phyloP scores from a whole-genome alignment of 1,140 invertebrate genomes.

The Diplogasteroides magnus region DNA sequence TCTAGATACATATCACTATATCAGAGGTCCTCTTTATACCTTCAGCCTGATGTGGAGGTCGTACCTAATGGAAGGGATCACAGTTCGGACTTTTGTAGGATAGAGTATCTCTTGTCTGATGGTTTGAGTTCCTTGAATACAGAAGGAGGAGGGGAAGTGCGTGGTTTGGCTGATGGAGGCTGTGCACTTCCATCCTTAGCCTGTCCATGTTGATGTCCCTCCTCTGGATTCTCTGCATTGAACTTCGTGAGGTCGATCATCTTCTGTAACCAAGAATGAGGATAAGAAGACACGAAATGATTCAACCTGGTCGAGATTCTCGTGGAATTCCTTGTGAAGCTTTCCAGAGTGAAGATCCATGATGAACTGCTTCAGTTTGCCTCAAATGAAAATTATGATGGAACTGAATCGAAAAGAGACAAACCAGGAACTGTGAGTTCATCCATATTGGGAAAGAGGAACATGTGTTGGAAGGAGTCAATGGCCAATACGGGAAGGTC shows the following conservation, averaged over 20 bases:
- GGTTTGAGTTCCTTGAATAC: slow-evolving; percentile 55
- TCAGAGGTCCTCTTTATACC: slow-evolving; percentile 6
- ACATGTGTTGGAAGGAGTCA: slow-evolving; percentile 99
- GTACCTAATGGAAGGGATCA: slow-evolving; percentile 19
- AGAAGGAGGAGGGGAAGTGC: slow-evolving; percentile 50
- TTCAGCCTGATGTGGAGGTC: neutral
- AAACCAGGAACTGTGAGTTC: slow-evolving; percentile 43
- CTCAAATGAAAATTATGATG: slow-evolving; percentile 5
- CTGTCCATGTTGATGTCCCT: slow-evolving; percentile 31
- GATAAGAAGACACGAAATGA: too few species aligned
- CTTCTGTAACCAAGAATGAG: too few species aligned
- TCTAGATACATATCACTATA: neutral
- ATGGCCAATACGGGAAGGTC: slow-evolving; percentile 95
- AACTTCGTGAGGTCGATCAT: slow-evolving; percentile 48
- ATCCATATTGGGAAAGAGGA: slow-evolving; percentile 72
- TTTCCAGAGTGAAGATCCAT: slow-evolving; percentile 53
- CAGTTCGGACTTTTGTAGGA: slow-evolving; percentile 49
- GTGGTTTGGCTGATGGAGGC: slow-evolving; percentile 34
- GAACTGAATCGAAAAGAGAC: slow-evolving; percentile 9
- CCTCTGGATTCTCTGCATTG: slow-evolving; percentile 22
- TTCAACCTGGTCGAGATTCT: slow-evolving; percentile 54
- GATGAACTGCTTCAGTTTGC: slow-evolving; percentile 40
- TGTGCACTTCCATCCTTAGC: slow-evolving; percentile 14
- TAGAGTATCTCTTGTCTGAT: slow-evolving; percentile 52
- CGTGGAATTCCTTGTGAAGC: slow-evolving; percentile 52